A percentile compares a stretch with the other conserved stretches of the same genome.
These are phyloP conservation scores for Patagioenas fasciata DNA, from an alignment of 2,113 vertebrate species.

Conservation along the genomic window DNA sequence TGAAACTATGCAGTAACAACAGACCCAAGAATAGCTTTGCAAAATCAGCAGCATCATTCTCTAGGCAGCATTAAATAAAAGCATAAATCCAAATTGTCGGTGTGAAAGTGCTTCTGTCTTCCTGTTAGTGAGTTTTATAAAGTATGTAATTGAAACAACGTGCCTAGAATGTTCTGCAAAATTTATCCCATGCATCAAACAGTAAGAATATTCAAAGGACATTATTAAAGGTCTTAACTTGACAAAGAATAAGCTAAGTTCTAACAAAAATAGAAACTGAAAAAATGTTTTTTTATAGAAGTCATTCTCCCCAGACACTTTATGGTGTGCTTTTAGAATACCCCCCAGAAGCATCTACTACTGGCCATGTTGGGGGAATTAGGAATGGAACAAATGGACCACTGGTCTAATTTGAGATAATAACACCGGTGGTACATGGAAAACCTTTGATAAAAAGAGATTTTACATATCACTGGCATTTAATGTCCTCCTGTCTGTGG, in stretches of 20 bases:
- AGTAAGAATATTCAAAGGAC: neutral
- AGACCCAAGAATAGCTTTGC: neutral
- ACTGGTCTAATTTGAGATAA: neutral
- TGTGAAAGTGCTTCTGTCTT: neutral
- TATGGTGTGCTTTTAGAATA: neutral
- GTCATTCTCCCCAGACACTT: neutral
- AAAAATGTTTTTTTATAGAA: neutral
- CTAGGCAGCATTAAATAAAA: neutral
- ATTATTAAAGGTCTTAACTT: neutral
- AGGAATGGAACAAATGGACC: neutral
- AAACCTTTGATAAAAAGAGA: neutral
- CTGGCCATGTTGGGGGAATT: neutral
- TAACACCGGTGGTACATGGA: neutral
- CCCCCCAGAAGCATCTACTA: neutral
- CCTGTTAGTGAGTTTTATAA: neutral
- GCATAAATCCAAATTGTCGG: neutral
- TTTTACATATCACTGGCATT: neutral
- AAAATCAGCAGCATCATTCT: conserved; percentile 14
- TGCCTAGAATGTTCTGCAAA: neutral
- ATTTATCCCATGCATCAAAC: neutral
- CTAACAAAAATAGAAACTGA: neutral
- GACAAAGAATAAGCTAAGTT: neutral
- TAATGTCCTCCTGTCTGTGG: neutral
- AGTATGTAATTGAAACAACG: neutral
- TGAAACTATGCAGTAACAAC: neutral